These are phyloP conservation scores for Mesodorylaimus sp. DNA, from an alignment of 2,888 invertebrate genomes.

Conservation along the genomic window DNA sequence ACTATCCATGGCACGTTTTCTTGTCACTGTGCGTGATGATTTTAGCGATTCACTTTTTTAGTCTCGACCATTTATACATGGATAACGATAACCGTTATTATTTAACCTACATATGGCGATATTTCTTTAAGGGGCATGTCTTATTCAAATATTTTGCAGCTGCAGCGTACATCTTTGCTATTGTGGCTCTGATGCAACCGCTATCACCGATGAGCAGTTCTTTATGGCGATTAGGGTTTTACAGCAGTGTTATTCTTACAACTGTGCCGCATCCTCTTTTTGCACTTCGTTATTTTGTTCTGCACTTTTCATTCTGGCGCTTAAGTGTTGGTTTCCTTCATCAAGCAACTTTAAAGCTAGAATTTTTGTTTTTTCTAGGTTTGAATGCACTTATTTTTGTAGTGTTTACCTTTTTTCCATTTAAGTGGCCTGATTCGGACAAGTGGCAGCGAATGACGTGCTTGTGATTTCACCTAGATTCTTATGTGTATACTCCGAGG, in stretches of 20 bases:
- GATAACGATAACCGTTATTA: conserved; percentile 91
- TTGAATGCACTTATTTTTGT: conserved; percentile 17
- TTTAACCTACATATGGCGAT: conserved; percentile 82
- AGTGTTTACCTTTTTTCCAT: conserved; percentile 22
- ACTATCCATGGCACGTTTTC: conserved; percentile 16
- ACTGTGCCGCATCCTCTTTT: conserved; percentile 64
- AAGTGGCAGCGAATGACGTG: conserved; percentile 26
- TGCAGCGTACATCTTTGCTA: conserved; percentile 48
- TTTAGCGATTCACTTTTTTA: conserved; percentile 41
- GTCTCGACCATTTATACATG: conserved; percentile 71
- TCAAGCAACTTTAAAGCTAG: neutral
- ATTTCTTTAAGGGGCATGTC: conserved; percentile 53
- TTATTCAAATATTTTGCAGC: conserved; percentile 46
- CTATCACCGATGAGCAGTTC: conserved; percentile 22
- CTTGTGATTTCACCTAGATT: too few species aligned
- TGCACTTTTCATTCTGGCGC: conserved; percentile 66
- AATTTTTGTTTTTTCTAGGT: conserved; percentile 12
- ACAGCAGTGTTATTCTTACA: conserved; percentile 43
- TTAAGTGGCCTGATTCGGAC: conserved; percentile 22
- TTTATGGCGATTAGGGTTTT: conserved; percentile 40
- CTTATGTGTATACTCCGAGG: too few species aligned
- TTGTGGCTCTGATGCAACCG: conserved; percentile 37
- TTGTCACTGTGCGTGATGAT: conserved; percentile 15
- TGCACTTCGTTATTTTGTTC: conserved; percentile 82
- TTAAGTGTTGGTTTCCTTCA: conserved; percentile 35